These are phyloP conservation scores for Tetragnatha montana DNA, from an alignment of 2,888 invertebrate genomes.

Conservation along the genomic window DNA sequence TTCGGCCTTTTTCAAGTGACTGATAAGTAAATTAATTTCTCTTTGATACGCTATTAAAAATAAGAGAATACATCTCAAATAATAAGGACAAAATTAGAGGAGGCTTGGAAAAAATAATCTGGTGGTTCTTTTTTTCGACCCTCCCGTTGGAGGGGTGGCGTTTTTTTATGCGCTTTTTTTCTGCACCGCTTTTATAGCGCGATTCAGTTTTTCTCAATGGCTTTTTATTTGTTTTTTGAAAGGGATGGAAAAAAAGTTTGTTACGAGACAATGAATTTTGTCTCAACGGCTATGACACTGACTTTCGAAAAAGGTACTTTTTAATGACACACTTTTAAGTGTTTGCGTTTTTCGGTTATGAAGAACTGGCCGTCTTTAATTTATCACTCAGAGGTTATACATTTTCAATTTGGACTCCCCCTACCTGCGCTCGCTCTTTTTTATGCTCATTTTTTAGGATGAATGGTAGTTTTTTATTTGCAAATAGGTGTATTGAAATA, in stretches of 20 bases:
- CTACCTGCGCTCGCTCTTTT: not conserved
- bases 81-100: conserved; percentile 64
- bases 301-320: conserved; percentile 22
- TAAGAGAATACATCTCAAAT: conserved; percentile 67
- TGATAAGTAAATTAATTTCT: conserved; percentile 71
- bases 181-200: conserved; percentile 26
- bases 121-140: not conserved
- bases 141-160: not conserved
- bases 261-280: conserved; percentile 37
- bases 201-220: conserved; percentile 45
- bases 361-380: conserved; percentile 1
- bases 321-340: conserved; percentile 30
- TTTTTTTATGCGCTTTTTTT: conserved; percentile 25
- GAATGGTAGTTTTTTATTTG: no score
- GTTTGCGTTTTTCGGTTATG: conserved; percentile 17
- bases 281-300: conserved; percentile 36
- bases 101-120: conserved; percentile 30
- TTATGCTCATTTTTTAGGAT: no score
- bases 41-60: conserved; percentile 70
- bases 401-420: not conserved
- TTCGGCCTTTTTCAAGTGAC: conserved; percentile 58
- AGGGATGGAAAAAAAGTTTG: conserved; percentile 15
- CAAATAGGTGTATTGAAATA: no score
- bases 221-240: conserved; percentile 36
- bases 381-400: not conserved